Evolutionary conservation across 2,113 vertebrate species (phyloP).

Genomic region (Phyllostomus hastatus): DNA sequence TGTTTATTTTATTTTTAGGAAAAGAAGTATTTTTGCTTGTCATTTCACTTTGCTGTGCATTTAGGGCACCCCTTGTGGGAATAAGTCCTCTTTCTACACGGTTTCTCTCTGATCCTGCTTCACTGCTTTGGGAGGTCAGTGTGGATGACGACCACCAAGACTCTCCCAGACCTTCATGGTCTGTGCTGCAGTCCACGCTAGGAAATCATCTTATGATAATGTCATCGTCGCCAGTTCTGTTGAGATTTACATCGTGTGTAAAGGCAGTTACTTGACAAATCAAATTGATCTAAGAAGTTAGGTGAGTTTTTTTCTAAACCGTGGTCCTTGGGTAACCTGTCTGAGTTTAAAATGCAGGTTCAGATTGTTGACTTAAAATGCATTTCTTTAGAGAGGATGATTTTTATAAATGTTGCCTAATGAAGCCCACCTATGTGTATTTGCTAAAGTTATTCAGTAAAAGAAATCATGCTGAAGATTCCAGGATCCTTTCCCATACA

Average conservation of each 20-base stretch:
- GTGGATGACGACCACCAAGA: neutral
- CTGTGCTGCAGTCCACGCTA: neutral
- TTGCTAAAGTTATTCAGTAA: neutral
- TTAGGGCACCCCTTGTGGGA: neutral
- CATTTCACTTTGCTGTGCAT: neutral
- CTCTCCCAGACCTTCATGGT: neutral
- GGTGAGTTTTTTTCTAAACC: neutral
- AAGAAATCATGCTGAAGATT: neutral
- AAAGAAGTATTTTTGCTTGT: neutral
- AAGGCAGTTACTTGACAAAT: neutral
- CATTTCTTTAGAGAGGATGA: neutral
- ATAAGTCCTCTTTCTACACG: neutral
- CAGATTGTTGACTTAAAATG: neutral
- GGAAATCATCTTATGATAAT: neutral
- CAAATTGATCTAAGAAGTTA: neutral
- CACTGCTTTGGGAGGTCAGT: neutral
- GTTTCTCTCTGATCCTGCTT: neutral
- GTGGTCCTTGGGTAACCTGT: neutral
- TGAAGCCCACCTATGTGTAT: neutral
- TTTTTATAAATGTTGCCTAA: neutral
- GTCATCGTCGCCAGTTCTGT: neutral
- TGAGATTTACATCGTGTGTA: neutral
- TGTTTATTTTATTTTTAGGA: neutral
- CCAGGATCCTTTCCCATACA: neutral
- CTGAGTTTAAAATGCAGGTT: neutral